phyloP scores from a whole-genome alignment of 2,113 vertebrate genomes.

The Tenebrosternarchus preto region DNA sequence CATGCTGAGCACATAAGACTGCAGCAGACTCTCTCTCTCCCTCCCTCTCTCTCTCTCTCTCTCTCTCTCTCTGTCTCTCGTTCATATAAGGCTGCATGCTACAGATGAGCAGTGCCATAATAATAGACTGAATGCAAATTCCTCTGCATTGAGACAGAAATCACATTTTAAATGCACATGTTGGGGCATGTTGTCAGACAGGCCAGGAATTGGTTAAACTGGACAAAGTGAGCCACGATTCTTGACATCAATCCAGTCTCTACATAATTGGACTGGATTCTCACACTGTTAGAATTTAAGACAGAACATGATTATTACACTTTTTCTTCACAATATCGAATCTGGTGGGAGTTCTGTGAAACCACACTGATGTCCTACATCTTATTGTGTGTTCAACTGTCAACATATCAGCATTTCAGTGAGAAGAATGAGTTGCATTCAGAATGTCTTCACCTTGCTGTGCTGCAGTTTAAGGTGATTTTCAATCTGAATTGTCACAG shows the following conservation, averaged over 20 bases:
- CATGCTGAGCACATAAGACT: slow-evolving; percentile 71
- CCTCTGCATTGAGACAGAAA: background rate
- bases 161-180: background rate
- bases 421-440: too few relatives aligned
- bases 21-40: slow-evolving; percentile 59
- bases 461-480: too few relatives aligned
- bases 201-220: too few relatives aligned
- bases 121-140: slow-evolving; percentile 36
- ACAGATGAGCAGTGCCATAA: slow-evolving; percentile 17
- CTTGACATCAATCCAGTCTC: background rate
- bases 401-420: too few relatives aligned
- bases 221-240: background rate
- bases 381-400: too few relatives aligned
- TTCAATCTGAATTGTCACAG: background rate
- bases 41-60: slow-evolving; percentile 29
- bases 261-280: background rate
- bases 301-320: too few relatives aligned
- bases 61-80: slow-evolving; percentile 20
- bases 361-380: too few relatives aligned
- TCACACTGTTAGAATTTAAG: background rate
- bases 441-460: too few relatives aligned
- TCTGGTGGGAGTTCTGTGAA: too few relatives aligned
- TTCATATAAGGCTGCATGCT: slow-evolving; percentile 18
- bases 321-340: too few relatives aligned
- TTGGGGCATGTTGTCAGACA: background rate